Percentiles rank a stretch among this genome's conserved stretches.
These are phyloP conservation scores for Ophioninae sp. DNA, from an alignment of 2,888 invertebrate genomes.

Conservation along the genomic window DNA sequence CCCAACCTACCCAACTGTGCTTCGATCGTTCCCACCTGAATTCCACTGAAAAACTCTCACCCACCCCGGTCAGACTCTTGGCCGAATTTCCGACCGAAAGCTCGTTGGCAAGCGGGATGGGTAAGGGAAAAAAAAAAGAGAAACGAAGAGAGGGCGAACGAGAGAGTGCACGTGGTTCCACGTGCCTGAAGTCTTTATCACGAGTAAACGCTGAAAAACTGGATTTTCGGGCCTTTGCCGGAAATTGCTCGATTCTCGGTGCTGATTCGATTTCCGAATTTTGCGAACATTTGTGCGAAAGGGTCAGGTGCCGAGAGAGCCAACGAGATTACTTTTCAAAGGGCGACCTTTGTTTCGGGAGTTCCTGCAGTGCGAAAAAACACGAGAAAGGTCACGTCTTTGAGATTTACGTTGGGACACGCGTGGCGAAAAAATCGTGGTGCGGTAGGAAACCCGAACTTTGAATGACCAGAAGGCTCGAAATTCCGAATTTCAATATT, in stretches of 20 bases:
- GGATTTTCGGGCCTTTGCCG: too few relatives aligned
- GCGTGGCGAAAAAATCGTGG: background rate
- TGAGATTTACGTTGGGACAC: constrained; percentile 15
- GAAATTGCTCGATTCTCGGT: background rate
- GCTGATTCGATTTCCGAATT: background rate
- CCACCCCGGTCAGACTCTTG: background rate
- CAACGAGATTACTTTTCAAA: constrained; percentile 1
- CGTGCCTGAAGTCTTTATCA: too few relatives aligned
- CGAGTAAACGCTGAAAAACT: too few relatives aligned
- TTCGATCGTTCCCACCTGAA: constrained; percentile 49
- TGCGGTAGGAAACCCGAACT: too few relatives aligned
- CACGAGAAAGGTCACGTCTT: constrained; percentile 1
- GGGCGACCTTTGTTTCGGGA: constrained; percentile 8
- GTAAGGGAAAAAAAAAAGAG: too few relatives aligned
- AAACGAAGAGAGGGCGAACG: background rate
- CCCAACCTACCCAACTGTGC: constrained; percentile 23
- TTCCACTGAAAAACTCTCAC: constrained; percentile 33
- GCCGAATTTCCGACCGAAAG: background rate
- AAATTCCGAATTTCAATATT: too few relatives aligned
- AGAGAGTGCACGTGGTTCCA: too few relatives aligned
- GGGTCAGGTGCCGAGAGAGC: background rate
- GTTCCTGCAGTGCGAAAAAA: background rate
- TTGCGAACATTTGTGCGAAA: background rate
- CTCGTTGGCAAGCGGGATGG: background rate
- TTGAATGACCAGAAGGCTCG: too few relatives aligned